Evolutionary conservation across 2,113 vertebrate species (phyloP), one percentile per base, ranked within the genome.

Genomic region (Calcarius ornatus): DNA sequence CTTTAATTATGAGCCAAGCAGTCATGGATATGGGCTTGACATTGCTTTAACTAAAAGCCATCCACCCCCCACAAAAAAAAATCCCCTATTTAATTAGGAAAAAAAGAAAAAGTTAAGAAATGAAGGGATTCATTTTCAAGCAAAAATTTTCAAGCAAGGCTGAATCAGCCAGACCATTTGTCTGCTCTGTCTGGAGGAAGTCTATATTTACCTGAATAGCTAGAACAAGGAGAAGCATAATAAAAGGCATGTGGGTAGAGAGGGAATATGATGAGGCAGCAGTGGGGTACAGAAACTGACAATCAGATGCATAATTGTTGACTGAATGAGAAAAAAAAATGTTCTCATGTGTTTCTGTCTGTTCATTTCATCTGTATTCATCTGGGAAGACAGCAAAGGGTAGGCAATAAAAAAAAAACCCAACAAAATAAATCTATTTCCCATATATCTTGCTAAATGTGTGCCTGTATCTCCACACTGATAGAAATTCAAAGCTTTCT

Each of bases 121-220:
- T 2, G 0, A 66, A 84, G 12, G 2, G 10, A 24, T 21, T 30
- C 3, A 4, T 48, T 50, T 15, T 27, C 25, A 9, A 48, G 48
- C 23, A 48, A 48, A 48, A 48, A 16, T 90, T 92, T 95, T 91
- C 31, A 88, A 86, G 40, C 3, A 54, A 65, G 30, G 17, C 8
- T 85, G 4, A 13, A 28, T 53, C 43, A 78, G 6, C 12, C 28
- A 76, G 13, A 4, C 8, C 21, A n/a, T 72, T 82, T 64, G 12
- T 64, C 59, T 69, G n/a, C 15, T 4, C 5, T 33, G 5, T 37
- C 22, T 85, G 11, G 45, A 75, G 21, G 19, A 81, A 56, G 4
- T 21, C 18, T 60, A 3, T 21, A 57, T 45, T 89, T 75, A 31
- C 19, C 28, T 53, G 31, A 51, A 71, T 40, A 33, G 12, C 15